Evolutionary conservation across 2,797 vertebrate species (phyloP), one percentile per base, ranked within the genome.

Genomic region (Periparus ater): DNA sequence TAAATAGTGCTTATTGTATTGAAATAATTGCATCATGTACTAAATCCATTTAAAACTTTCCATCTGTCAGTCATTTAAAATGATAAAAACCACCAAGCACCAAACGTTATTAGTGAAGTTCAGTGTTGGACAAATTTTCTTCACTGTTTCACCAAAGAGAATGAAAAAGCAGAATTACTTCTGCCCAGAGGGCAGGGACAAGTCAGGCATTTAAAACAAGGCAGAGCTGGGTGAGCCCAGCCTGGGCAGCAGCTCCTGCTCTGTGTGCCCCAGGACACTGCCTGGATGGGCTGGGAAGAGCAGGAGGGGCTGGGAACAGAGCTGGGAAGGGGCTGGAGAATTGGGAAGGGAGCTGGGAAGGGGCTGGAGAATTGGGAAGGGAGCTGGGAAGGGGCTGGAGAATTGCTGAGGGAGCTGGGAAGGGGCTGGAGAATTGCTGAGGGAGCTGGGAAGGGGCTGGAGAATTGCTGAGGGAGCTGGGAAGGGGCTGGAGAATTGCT

Each of bases 201-300:
- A 17, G 36, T 17, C 62, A 73, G 60, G 40, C 40, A 8, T 32
- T 36, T 3, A 17, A 27, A 74, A 10, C 20, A n/a, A 25, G 47
- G 54, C 25, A 32, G 71, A 34, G 66, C 40, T 4, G 30, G 58
- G 42, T 25, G 25, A n/a, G 4, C 23, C 30, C 4, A 1, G 42
- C 58, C 13, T 40, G 91, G 72, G 7, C 75, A 80, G 18, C 13
- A 13, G 10, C 54, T 19, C 45, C 38, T 22, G 55, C 25, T 62
- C 23, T 22, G 38, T 1, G 5, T 26, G 32, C 9, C 65, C n/a
- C 17, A 45, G 0, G 1, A 32, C 38, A 30, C 4, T 27, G 34
- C 47, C 55, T 45, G 29, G 51, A 34, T 22, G 8, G 32, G 12
- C 70, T 44, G 61, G 40, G 44, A 61, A 10, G 70, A 45, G 60